Base-by-base conservation (phyloP, 2,888 invertebrate genomes). In the Strigamia crassipes region DNA sequence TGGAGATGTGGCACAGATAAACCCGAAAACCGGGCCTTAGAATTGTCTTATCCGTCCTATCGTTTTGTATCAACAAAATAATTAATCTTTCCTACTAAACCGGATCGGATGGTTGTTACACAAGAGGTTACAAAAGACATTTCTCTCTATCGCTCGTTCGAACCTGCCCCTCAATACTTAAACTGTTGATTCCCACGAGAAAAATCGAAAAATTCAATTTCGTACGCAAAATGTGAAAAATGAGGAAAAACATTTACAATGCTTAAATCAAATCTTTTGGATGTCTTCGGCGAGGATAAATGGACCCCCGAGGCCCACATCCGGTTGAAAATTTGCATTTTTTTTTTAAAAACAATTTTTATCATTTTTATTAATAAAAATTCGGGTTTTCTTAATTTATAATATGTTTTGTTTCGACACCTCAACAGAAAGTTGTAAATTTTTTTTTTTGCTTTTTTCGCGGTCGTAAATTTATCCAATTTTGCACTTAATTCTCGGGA, bases 51-150 rank as follows among this genome's bases (percentile, higher is more conserved):
- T 66, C 18, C 18, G 18, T 23, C 61, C 61, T 66, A 66, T 66
- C 61, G 61, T 66, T 66, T 66, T 66, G 23, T 66, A 66, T 66
- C 61, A 21, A 66, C 18, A 21, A 23, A 66, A 66, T 23, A 66
- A 66, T 66, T 66, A 66, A 66, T 66, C 61, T 66, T 21, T 66
- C 5, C 12, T 23, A 21, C 61, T 21, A 66, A 66, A 66, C 61
- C 61, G 61, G 61, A 66, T 66, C 18, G 23, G 61, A 66, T 66
- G 5, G 23, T 23, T 66, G 23, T 46, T 66, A 18, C 23, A 66
- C 61, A 66, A 23, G 12, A 51, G 8, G 1, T 66, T 66, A 66
- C 21, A 66, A 66, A 66, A 21, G 61, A 61, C 61, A 61, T 9
- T 21, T 18, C 15, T 18, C 15, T 56, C 15, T 61, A 6, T 10